These are phyloP conservation scores for Pantelozetes paolii DNA, from an alignment of 2,888 invertebrate species.

Conservation along the genomic window DNA sequence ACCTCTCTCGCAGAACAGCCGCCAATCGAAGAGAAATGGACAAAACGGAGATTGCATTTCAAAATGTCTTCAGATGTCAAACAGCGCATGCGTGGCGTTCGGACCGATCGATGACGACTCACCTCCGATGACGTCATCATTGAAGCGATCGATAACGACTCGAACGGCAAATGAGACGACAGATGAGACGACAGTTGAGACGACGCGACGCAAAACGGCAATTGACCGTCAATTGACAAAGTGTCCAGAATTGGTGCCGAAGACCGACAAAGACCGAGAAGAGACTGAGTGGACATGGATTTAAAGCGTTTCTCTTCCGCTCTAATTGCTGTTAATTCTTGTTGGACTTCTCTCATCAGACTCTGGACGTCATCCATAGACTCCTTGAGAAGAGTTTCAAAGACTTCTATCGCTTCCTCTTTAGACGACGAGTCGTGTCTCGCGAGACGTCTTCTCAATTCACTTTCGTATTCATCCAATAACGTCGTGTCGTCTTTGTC, in stretches of 20 bases:
- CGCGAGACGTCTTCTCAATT: constrained; percentile 31
- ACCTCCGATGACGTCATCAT: constrained; percentile 85
- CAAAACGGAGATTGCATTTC: constrained; percentile 38
- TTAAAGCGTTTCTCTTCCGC: constrained; percentile 46
- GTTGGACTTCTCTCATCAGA: constrained; percentile 49
- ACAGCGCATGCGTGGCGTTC: background rate
- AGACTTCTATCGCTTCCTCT: constrained; percentile 82
- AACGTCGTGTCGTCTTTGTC: background rate
- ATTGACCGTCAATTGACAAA: constrained; percentile 39
- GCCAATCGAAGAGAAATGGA: constrained; percentile 49
- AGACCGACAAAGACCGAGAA: constrained; percentile 12
- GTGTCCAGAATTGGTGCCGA: constrained; percentile 40
- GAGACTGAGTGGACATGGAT: constrained; percentile 38
- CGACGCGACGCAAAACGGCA: constrained; percentile 31
- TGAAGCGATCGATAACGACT: constrained; percentile 29
- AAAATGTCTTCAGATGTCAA: background rate
- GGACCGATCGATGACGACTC: constrained; percentile 54
- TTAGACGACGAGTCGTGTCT: background rate
- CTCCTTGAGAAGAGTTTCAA: constrained; percentile 83
- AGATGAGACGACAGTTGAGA: background rate
- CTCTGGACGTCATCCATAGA: constrained; percentile 85
- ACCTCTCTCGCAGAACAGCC: constrained; percentile 48
- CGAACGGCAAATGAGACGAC: background rate
- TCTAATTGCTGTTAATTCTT: constrained; percentile 48
- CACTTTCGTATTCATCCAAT: constrained; percentile 34